Conservation (phyloP, 2,113 vertebrate genomes). For the Acanthochromis polyacanthus region DNA sequence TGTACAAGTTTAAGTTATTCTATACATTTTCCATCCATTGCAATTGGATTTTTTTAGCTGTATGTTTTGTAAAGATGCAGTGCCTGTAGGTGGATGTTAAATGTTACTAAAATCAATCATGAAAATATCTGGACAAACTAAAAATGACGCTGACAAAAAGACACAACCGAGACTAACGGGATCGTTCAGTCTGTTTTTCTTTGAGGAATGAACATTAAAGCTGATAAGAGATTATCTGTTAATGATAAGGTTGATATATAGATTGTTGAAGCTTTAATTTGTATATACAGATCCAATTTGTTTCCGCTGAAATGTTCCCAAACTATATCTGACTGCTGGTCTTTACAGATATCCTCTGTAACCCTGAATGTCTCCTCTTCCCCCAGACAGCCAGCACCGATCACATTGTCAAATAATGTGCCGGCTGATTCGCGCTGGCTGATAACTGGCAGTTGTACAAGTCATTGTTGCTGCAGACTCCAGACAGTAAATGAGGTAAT, state of each 20-base stretch:
- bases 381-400: slow-evolving; percentile 16
- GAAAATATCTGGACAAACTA: no score
- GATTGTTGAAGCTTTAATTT: not conserved
- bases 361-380: slow-evolving; percentile 5
- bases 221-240: slow-evolving; percentile 3
- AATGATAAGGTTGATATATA: not conserved
- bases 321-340: slow-evolving; percentile 24
- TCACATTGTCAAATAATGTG: slow-evolving; percentile 30
- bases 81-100: no score
- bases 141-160: slow-evolving; percentile 3
- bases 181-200: slow-evolving; percentile 8
- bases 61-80: no score
- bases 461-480: slow-evolving; percentile 40
- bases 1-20: no score
- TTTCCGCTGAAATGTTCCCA: slow-evolving; percentile 16
- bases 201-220: not conserved
- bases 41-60: no score
- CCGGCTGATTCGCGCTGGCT: slow-evolving; percentile 58
- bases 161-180: not conserved
- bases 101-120: no score
- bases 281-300: not conserved
- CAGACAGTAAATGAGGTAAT: slow-evolving; percentile 54
- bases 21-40: no score
- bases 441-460: slow-evolving; percentile 59
- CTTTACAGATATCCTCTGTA: slow-evolving; percentile 21